phyloP scores from a whole-genome alignment of 2,797 vertebrate genomes.

The Phrynocephalus forsythii region DNA sequence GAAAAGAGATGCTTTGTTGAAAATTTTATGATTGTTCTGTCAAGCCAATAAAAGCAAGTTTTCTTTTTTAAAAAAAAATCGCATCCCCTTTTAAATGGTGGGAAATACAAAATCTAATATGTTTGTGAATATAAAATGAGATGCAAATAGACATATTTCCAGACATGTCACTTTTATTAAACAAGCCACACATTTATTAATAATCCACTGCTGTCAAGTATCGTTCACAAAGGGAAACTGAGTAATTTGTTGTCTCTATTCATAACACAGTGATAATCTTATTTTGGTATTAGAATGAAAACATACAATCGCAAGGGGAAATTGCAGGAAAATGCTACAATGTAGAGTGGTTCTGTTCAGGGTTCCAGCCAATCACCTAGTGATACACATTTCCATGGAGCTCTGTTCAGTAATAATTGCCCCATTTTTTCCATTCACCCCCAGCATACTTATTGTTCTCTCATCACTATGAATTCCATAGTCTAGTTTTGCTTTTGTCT shows the following conservation, averaged over 20 bases:
- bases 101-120: constrained; percentile 51
- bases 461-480: neutral
- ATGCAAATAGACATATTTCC: constrained; percentile 53
- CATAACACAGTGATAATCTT: neutral
- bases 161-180: constrained; percentile 50
- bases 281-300: constrained; percentile 23
- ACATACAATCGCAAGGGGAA: neutral
- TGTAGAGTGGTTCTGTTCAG: neutral
- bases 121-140: constrained; percentile 55
- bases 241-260: constrained; percentile 32
- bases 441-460: neutral
- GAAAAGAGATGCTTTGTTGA: constrained; percentile 47
- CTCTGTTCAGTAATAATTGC: neutral
- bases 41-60: constrained; percentile 28
- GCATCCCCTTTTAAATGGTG: constrained; percentile 47
- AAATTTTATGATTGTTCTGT: constrained; percentile 42
- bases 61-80: constrained; percentile 14
- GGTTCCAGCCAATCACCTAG: neutral
- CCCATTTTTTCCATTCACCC: neutral
- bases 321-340: neutral
- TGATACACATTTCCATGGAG: neutral
- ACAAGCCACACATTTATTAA: constrained; percentile 52
- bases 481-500: too few relatives aligned
- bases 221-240: constrained; percentile 43
- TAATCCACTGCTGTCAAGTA: constrained; percentile 49